Percentiles rank a stretch among this genome's conserved stretches.
Conservation (phyloP, 2,113 vertebrate genomes). For the Triplophysa rosa region DNA sequence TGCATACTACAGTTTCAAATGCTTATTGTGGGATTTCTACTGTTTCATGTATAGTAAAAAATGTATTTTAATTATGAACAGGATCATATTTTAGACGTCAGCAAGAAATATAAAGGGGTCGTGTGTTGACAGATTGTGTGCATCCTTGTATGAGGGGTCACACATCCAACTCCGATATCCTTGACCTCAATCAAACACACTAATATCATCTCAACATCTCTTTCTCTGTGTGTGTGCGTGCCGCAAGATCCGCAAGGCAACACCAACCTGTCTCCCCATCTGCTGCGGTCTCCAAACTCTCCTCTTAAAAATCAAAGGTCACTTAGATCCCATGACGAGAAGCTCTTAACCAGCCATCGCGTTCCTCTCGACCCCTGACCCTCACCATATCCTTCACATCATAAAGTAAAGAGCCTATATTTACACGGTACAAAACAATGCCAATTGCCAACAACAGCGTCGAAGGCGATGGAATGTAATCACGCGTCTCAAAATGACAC, state of each 20-base stretch:
- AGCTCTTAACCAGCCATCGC: conserved; percentile 27
- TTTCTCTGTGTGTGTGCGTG: neutral
- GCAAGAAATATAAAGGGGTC: neutral
- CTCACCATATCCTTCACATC: neutral
- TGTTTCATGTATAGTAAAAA: no score
- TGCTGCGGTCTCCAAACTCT: conserved; percentile 29
- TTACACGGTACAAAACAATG: neutral
- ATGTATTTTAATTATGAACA: no score
- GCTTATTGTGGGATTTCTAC: no score
- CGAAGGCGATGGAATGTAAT: neutral
- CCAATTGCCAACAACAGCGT: neutral
- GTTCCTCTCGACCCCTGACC: conserved; percentile 24
- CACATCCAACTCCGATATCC: neutral
- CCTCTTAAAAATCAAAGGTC: conserved; percentile 49
- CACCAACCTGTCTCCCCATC: conserved; percentile 48
- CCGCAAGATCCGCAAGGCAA: conserved; percentile 5
- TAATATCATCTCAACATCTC: conserved; percentile 12
- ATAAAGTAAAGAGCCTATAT: conserved; percentile 8
- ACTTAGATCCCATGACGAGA: conserved; percentile 33
- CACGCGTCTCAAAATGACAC: neutral
- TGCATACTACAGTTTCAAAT: no score
- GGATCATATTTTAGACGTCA: no score
- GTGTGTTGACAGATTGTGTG: neutral
- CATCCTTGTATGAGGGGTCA: neutral
- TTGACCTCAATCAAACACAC: conserved; percentile 19